Evolutionary conservation across 2,888 invertebrate genomes (phyloP).

Genomic region (Trichopoda pennipes): DNA sequence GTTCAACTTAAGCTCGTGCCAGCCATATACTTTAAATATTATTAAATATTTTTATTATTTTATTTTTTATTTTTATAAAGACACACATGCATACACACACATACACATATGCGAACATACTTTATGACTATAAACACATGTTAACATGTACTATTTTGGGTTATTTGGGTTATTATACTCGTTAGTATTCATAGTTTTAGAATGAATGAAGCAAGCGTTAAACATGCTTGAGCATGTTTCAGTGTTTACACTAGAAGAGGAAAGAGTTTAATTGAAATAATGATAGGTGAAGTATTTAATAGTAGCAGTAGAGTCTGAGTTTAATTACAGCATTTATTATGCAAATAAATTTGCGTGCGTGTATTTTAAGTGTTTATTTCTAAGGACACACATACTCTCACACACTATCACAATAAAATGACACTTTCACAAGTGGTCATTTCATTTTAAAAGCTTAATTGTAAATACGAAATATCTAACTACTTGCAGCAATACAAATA

Average conservation of each 20-base stretch:
- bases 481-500: constrained; percentile 19
- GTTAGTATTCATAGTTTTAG: constrained; percentile 12
- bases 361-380: not conserved
- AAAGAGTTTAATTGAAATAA: constrained; percentile 59
- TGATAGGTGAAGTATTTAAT: constrained; percentile 62
- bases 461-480: constrained; percentile 28
- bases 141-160: constrained; percentile 9
- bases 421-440: constrained; percentile 28
- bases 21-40: constrained; percentile 3
- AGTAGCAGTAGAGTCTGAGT: constrained; percentile 14
- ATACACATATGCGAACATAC: not conserved
- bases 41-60: constrained; percentile 29
- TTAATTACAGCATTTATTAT: constrained; percentile 53
- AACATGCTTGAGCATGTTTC: constrained; percentile 40
- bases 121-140: constrained; percentile 28
- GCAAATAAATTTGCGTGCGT: constrained; percentile 19
- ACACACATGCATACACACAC: not conserved
- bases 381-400: constrained; percentile 16
- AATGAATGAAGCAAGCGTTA: constrained; percentile 24
- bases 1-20: constrained; percentile 11
- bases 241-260: constrained; percentile 24
- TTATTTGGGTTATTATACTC: constrained; percentile 6
- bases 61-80: constrained; percentile 17
- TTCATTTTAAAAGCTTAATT: constrained; percentile 37
- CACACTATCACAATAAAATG: constrained; percentile 17